Base-by-base conservation (phyloP, 2,888 invertebrate genomes). In the Thera britannica region DNA sequence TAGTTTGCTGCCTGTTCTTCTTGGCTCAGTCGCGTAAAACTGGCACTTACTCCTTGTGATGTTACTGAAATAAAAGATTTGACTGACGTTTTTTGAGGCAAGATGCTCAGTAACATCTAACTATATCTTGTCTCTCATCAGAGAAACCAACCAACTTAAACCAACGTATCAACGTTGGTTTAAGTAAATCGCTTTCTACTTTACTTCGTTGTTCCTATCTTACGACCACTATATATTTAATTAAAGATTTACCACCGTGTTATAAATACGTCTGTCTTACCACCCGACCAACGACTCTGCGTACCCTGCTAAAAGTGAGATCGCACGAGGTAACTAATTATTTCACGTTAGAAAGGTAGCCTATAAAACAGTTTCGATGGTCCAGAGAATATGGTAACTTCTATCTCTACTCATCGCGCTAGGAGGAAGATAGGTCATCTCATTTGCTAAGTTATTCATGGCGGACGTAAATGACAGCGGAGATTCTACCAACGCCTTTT, bases 401-500 rank as follows among this genome's bases (percentile, higher is more conserved):
- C 5, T 41, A 7, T 6, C 41, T 7, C 4, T 41, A 5, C 41
- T 4, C 41, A 7, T 5, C 7, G 6, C 6, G 41, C 5, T 5
- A 3, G 41, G 6, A 4, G 38, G 38, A 7, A 51, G 51, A 23
- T 12, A 49, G 49, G 49, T 49, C 49, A 3, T 36, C 38, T 41
- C 41, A 41, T 56, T n/a, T 55, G 2, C 23, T 57, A 23, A 23
- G 58, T 68, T 70, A 70, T 72, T 73, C 66, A 62, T 62, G 52
- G 51, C 58, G 49, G 51, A 56, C 44, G 12, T 54, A 48, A 54
- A 58, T 61, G 68, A 65, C 55, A 63, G 52, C 52, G 70, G 68
- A 77, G 74, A 76, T 78, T 51, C 34, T 44, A 73, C 73, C 73
- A 67, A 68, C 74, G 72, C 71, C 65, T 79, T 79, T 83, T 84